Evolutionary conservation across 2,113 vertebrate species (phyloP).

Genomic region (Accipiter virgatus): DNA sequence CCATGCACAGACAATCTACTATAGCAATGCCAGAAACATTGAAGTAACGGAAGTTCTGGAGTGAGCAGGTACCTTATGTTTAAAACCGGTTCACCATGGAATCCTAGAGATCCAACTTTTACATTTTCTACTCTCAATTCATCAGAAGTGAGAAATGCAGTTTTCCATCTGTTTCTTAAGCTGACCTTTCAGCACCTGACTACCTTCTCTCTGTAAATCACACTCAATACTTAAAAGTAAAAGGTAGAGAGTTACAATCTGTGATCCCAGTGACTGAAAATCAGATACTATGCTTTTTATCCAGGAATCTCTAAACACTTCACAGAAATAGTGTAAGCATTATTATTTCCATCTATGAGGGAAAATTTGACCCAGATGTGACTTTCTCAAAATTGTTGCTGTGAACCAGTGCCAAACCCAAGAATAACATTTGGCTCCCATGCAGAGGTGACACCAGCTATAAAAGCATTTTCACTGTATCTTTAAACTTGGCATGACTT

Average conservation of each 20-base stretch:
- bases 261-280: not conserved
- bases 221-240: not conserved
- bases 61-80: not conserved
- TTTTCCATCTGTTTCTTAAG: not conserved
- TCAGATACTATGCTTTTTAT: not conserved
- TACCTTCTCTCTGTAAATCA: not conserved
- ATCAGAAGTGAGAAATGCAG: not conserved
- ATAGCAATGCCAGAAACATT: not conserved
- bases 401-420: not conserved
- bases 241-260: not conserved
- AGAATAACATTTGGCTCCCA: not conserved
- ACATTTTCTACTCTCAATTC: not conserved
- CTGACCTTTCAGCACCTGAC: not conserved
- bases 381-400: not conserved
- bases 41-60: not conserved
- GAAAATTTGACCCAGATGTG: not conserved
- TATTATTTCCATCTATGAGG: not conserved
- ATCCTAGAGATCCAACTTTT: not conserved
- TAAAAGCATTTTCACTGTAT: not conserved
- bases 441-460: not conserved
- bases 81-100: not conserved
- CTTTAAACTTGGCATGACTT: not conserved
- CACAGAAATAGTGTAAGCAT: not conserved
- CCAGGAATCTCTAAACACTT: not conserved
- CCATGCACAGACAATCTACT: not conserved